Percentiles rank a stretch among this genome's conserved stretches.
phyloP scores from a whole-genome alignment of 2,888 invertebrate species.

The Ceramica pisi region DNA sequence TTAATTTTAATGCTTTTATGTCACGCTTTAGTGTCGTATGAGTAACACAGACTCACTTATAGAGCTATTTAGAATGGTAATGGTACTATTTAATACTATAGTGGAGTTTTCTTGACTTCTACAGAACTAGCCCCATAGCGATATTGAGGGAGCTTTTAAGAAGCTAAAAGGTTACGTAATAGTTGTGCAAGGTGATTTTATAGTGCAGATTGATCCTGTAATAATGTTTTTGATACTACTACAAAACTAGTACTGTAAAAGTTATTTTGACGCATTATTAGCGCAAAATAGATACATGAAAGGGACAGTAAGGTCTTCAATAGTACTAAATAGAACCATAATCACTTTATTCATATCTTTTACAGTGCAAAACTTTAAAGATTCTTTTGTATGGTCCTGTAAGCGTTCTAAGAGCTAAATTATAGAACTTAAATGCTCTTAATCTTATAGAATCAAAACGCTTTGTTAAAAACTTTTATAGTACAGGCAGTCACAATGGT shows the following conservation, averaged over 20 bases:
- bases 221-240: background rate
- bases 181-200: background rate
- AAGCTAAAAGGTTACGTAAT: background rate
- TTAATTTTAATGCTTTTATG: conserved; percentile 2
- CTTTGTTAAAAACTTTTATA: too few species aligned
- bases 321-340: conserved; percentile 1
- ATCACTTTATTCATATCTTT: too few species aligned
- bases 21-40: background rate
- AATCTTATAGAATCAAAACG: too few species aligned
- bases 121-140: conserved; percentile 3
- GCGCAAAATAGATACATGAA: conserved; percentile 4
- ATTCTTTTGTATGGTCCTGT: too few species aligned
- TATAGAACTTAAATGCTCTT: too few species aligned
- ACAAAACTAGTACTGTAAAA: conserved; percentile 2
- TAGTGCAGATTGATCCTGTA: background rate
- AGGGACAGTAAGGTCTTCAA: background rate
- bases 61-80: conserved; percentile 4
- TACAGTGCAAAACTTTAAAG: too few species aligned
- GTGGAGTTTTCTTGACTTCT: conserved; percentile 1
- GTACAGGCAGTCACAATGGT: too few species aligned
- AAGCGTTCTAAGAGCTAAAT: too few species aligned
- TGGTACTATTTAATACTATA: conserved; percentile 16
- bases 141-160: background rate
- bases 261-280: background rate
- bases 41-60: too few species aligned